Base-by-base conservation (phyloP, 2,113 vertebrate genomes). In the Bufo bufo region DNA sequence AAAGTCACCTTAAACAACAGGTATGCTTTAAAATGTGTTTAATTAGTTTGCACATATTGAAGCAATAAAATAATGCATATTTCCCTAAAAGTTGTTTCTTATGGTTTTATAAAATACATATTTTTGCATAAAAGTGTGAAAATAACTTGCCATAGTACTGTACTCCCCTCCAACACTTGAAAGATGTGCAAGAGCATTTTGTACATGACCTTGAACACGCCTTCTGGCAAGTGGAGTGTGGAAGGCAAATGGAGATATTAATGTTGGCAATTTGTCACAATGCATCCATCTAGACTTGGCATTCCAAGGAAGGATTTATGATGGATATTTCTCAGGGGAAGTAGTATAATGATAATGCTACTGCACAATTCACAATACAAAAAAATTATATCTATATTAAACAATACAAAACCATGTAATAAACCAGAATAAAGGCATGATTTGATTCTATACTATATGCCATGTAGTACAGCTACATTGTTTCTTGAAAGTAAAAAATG, bases 201-300 rank as follows among this genome's bases (percentile, higher is more conserved):
- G 20, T 50, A 50, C 83, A 56, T 56, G 85, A 91, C 87, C 84
- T 90, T 90, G 83, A 49, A 52, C 84, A 19, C 72, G n/a, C 52
- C 89, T 77, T 23, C 47, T 85, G 89, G 85, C 65, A 45, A 72
- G 82, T 59, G 87, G 20, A 92, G 61, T 72, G 88, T 75, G 90
- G 91, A 66, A 72, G 49, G 91, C 90, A 33, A 90, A 59, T 10
- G 71, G 0, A 84, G 54, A 91, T 87, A 74, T 43, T 90, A 85
- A 91, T 90, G 2, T 89, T 61, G 52, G 85, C 23, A 69, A 88
- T 89, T 91, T 90, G 86, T 90, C 91, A 92, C n/a, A 83, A 90
- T 1, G 45, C 9, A 93, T 89, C 77, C 84, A 80, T 56, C 85
- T 91, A 71, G 65, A 5, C 49, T 45, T 91, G 56, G 20, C 82